phyloP scores from a whole-genome alignment of 2,113 vertebrate species.

The Lepisosteus oculatus region DNA sequence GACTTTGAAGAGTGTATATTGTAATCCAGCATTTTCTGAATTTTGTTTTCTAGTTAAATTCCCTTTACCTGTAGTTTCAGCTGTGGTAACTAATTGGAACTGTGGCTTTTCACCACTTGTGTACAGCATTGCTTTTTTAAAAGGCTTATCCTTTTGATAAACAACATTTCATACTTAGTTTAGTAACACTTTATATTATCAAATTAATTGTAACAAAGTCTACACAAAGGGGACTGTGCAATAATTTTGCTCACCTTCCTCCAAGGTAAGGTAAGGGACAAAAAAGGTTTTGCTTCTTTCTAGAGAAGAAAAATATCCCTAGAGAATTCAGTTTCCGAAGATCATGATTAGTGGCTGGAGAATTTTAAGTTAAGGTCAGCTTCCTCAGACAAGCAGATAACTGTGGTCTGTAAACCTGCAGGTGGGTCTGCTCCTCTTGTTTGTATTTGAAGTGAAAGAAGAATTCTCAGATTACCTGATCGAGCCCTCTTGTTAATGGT shows the following conservation, averaged over 20 bases:
- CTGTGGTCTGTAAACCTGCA: not conserved
- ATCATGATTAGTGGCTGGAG: not conserved
- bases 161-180: too few relatives aligned
- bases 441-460: conserved; percentile 7
- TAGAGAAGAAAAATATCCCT: too few relatives aligned
- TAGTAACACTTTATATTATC: too few relatives aligned
- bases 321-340: not conserved
- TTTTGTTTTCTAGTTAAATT: conserved; percentile 14
- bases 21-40: not conserved
- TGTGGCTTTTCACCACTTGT: conserved; percentile 1
- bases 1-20: conserved; percentile 24
- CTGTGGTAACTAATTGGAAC: conserved; percentile 18
- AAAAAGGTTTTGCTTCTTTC: too few relatives aligned
- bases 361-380: not conserved
- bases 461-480: conserved; percentile 20
- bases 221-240: too few relatives aligned
- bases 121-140: conserved; percentile 1
- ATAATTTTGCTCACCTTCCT: too few relatives aligned
- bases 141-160: not conserved
- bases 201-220: not conserved
- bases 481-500: conserved; percentile 16
- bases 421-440: not conserved
- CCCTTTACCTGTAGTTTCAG: conserved; percentile 30
- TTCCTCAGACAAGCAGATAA: not conserved
- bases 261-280: too few relatives aligned